A percentile compares a stretch with the other conserved stretches of the same genome.
Conservation (phyloP, 1,140 invertebrate species). For the Trichogramma pretiosum region DNA sequence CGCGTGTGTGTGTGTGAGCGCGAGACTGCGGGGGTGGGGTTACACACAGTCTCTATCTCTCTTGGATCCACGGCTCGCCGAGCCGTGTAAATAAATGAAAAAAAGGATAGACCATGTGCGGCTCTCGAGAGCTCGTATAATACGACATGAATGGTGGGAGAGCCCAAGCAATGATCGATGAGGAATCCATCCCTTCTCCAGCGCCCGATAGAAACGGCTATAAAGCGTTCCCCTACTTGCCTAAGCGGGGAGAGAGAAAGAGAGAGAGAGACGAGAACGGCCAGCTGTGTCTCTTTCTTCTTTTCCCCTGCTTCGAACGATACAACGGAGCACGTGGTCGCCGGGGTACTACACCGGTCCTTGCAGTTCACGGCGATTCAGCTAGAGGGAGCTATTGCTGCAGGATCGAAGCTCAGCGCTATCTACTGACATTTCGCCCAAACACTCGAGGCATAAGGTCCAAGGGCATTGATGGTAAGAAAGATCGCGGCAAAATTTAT, state of each 20-base stretch:
- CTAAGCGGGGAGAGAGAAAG: too few relatives aligned
- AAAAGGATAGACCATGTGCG: too few relatives aligned
- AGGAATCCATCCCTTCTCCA: background rate
- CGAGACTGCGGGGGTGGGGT: too few relatives aligned
- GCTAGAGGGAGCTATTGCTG: constrained; percentile 29
- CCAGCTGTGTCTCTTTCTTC: background rate
- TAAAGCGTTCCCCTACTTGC: too few relatives aligned
- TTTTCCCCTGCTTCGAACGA: constrained; percentile 18
- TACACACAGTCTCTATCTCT: constrained; percentile 5
- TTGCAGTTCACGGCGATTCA: constrained; percentile 17
- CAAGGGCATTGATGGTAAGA: constrained; percentile 4
- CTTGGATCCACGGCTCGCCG: constrained; percentile 18
- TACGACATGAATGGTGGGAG: too few relatives aligned
- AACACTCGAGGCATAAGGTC: constrained; percentile 15
- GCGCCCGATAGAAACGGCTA: too few relatives aligned
- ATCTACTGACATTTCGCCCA: constrained; percentile 22
- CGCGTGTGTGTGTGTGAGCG: background rate
- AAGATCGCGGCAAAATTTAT: too few relatives aligned
- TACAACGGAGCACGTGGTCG: constrained; percentile 36
- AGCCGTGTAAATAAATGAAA: too few relatives aligned
- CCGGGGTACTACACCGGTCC: background rate
- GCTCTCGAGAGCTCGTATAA: too few relatives aligned
- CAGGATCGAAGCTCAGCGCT: constrained; percentile 14
- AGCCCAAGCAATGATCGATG: background rate
- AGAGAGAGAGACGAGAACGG: too few relatives aligned